These are phyloP conservation scores for Microcebus murinus DNA, from an alignment of 2,113 vertebrate species.

Conservation along the genomic window DNA sequence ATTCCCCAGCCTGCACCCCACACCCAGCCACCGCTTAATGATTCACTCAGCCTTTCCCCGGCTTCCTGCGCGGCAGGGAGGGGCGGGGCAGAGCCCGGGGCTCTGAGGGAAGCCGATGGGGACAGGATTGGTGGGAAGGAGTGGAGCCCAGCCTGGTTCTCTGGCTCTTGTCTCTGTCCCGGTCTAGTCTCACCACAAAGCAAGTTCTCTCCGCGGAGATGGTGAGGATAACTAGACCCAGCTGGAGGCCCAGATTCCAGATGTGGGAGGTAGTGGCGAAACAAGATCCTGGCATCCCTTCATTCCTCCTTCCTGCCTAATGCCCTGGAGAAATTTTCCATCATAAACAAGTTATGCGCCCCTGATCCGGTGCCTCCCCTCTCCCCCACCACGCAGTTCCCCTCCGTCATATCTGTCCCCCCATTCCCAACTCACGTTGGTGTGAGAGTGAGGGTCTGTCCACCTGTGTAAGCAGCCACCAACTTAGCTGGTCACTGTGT, in stretches of 20 bases:
- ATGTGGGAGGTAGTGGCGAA: constrained; percentile 27
- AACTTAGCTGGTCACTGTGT: neutral
- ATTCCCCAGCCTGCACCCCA: neutral
- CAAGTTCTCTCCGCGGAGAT: neutral
- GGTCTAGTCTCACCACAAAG: neutral
- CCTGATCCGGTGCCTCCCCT: neutral
- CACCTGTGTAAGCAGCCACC: neutral
- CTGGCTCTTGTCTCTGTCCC: neutral
- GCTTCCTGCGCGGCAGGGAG: constrained; percentile 38
- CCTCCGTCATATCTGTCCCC: neutral
- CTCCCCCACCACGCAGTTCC: constrained; percentile 4
- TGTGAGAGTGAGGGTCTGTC: neutral
- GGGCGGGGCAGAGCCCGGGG: neutral
- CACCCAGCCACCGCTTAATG: constrained; percentile 23
- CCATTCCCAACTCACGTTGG: neutral
- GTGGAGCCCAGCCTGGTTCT: neutral
- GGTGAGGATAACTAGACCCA: constrained; percentile 37
- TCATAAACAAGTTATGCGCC: constrained; percentile 67
- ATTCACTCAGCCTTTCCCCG: constrained; percentile 53
- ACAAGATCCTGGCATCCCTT: neutral
- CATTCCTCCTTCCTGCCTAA: constrained; percentile 30
- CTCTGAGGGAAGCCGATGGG: neutral
- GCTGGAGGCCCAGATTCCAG: constrained; percentile 57
- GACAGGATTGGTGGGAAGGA: neutral
- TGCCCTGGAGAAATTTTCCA: constrained; percentile 76